Evolutionary conservation across 2,797 vertebrate species (phyloP).

Genomic region (Fundulus diaphanus): DNA sequence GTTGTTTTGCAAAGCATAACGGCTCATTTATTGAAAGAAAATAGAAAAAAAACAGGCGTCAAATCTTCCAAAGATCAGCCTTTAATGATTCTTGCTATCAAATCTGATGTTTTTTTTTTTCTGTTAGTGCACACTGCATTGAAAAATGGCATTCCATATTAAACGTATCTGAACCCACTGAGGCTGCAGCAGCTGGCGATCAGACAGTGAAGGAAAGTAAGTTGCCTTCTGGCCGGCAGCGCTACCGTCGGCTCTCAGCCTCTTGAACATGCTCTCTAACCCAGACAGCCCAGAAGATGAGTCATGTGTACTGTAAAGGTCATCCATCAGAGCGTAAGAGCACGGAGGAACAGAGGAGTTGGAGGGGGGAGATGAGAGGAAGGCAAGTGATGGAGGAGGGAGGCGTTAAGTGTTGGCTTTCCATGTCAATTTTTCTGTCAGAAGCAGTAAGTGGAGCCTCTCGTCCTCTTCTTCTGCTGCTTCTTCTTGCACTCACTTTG

Average conservation of each 20-base stretch:
- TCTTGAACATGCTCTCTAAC: slow-evolving; percentile 35
- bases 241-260: slow-evolving; percentile 14
- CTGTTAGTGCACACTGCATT: not conserved
- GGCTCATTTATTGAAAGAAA: not conserved
- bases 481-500: slow-evolving; percentile 22
- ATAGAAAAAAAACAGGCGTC: not conserved
- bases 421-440: slow-evolving; percentile 60
- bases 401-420: slow-evolving; percentile 65
- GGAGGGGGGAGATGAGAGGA: slow-evolving; percentile 20
- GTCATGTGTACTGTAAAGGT: slow-evolving; percentile 68
- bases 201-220: slow-evolving; percentile 13
- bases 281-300: slow-evolving; percentile 53
- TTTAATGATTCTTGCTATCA: not conserved
- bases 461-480: slow-evolving; percentile 29
- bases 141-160: not conserved
- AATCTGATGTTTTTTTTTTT: not conserved
- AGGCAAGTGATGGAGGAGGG: slow-evolving; percentile 51
- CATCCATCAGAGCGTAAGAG: slow-evolving; percentile 52
- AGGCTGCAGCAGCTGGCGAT: slow-evolving; percentile 17
- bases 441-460: slow-evolving; percentile 57
- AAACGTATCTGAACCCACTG: not conserved
- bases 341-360: slow-evolving; percentile 16
- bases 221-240: slow-evolving; percentile 1
- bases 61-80: not conserved
- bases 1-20: not conserved